Conservation (phyloP, 2,113 vertebrate genomes). For the Coregonus clupeaformis region DNA sequence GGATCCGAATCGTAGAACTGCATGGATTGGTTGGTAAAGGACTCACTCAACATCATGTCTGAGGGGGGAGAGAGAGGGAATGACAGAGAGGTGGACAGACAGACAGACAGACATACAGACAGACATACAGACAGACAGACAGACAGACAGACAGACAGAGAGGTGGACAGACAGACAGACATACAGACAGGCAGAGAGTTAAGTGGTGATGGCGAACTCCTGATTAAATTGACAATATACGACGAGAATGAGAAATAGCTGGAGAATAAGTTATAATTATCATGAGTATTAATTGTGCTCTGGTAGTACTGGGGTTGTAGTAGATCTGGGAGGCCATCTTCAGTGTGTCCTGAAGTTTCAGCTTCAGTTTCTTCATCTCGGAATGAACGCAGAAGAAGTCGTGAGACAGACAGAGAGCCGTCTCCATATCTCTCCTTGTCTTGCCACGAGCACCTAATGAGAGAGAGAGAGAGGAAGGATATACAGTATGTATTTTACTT, state of each 20-base stretch:
- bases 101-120: too few relatives aligned
- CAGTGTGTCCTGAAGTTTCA: conserved; percentile 45
- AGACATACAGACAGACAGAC: too few relatives aligned
- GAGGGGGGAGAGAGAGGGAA: not conserved
- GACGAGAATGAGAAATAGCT: too few relatives aligned
- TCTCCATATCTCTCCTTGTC: conserved; percentile 56
- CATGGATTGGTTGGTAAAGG: conserved; percentile 64
- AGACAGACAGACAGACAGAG: too few relatives aligned
- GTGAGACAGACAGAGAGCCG: conserved; percentile 53
- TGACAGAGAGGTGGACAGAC: not conserved
- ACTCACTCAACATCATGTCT: conserved; percentile 55
- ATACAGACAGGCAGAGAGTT: too few relatives aligned
- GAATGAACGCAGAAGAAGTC: conserved; percentile 66
- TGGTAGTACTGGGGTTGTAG: conserved; percentile 57
- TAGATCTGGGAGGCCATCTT: conserved; percentile 69
- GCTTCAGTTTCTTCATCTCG: conserved; percentile 57
- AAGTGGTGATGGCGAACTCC: too few relatives aligned
- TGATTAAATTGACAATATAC: too few relatives aligned
- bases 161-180: too few relatives aligned
- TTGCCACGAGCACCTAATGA: conserved; percentile 56
- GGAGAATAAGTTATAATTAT: too few relatives aligned
- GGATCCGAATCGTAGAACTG: conserved; percentile 62
- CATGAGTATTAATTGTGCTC: too few relatives aligned
- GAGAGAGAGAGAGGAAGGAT: not conserved
- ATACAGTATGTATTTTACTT: too few relatives aligned